Conservation (phyloP, 2,113 vertebrate species). For the Spermophilus dauricus region DNA sequence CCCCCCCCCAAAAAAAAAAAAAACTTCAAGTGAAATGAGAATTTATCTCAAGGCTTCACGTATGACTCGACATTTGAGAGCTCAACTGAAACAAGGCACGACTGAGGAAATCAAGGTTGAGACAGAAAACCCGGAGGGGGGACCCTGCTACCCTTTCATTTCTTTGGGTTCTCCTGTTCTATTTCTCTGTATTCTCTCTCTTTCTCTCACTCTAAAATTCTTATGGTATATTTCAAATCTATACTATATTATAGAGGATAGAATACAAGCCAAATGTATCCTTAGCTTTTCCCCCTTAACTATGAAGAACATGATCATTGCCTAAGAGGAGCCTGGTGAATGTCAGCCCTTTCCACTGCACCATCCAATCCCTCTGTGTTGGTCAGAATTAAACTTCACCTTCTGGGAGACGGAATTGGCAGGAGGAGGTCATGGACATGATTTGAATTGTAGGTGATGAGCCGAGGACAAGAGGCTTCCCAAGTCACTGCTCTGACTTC, state of each 20-base stretch:
- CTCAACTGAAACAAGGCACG: neutral
- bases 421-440: neutral
- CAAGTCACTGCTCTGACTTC: neutral
- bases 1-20: neutral
- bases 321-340: neutral
- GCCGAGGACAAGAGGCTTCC: neutral
- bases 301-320: neutral
- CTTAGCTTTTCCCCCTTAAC: neutral
- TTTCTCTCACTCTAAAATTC: conserved; percentile 6
- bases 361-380: neutral
- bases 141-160: neutral
- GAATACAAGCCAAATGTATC: neutral
- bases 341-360: neutral
- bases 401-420: neutral
- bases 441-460: neutral
- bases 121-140: neutral
- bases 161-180: neutral
- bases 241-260: neutral
- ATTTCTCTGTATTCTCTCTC: neutral
- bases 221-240: conserved; percentile 7
- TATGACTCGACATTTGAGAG: neutral
- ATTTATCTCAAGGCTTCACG: neutral
- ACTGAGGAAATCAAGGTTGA: neutral
- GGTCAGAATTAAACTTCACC: neutral
- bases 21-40: conserved; percentile 16